Base-by-base conservation (phyloP, 1,140 invertebrate genomes). In the Papilio helenus region DNA sequence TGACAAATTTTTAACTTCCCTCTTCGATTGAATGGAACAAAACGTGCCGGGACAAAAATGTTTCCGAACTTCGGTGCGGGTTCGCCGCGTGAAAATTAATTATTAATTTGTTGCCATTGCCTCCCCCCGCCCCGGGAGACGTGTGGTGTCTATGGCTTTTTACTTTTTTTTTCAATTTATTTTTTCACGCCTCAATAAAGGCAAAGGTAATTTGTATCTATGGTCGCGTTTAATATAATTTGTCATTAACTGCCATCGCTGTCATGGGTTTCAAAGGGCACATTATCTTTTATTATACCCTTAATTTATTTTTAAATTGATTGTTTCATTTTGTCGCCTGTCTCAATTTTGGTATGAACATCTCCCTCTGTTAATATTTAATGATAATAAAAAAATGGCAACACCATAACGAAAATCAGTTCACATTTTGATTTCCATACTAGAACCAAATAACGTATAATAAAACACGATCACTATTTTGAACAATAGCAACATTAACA, bases 61-160 rank as follows among this genome's bases (percentile, higher is more conserved):
- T 86, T 86, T 16, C 88, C 90, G 83, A 87, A 88, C 87, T 89
- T 89, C 77, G 84, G 81, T 80, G 84, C 79, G 84, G 79, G 84
- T 79, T 83, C 82, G 76, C 82, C 85, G 89, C 83, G 87, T 83
- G 81, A 87, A 90, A 93, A 91, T 91, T 91, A 90, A 91, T 91
- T 88, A 92, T 92, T 92, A 92, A 92, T 92, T 90, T 91, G 90
- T 90, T 92, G 83, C 88, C 87, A 88, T 84, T 85, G 86, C 85
- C 81, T 82, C 82, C 79, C 84, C 71, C 84, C 85, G 86, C 85
- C 84, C 81, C 82, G 83, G 84, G 85, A 85, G 84, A 86, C 83
- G 84, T 86, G 86, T 86, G 61, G 85, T 89, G 82, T 88, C 85
- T 88, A 84, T 83, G 83, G 72, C 81, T 85, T 90, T 89, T 89